phyloP scores from a whole-genome alignment of 2,888 invertebrate species.

The Drosophila dives region DNA sequence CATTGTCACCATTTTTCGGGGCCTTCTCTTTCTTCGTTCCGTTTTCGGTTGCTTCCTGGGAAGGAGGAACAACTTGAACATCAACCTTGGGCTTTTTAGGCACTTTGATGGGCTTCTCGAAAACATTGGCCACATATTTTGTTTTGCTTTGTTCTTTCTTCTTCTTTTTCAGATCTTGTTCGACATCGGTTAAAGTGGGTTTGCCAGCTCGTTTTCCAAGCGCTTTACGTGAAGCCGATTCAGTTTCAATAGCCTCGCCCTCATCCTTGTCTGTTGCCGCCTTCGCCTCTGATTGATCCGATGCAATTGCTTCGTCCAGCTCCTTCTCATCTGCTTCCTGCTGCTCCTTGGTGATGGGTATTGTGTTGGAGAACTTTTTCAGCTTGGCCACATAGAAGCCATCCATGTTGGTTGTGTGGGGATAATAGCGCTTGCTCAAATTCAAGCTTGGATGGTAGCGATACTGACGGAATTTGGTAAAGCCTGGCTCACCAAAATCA shows the following conservation, averaged over 20 bases:
- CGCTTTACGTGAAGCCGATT: constrained; percentile 48
- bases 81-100: constrained; percentile 56
- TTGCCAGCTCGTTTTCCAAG: constrained; percentile 82
- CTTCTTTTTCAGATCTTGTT: constrained; percentile 81
- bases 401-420: constrained; percentile 99
- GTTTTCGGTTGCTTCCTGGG: not conserved
- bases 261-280: constrained; percentile 32
- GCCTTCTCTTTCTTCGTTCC: not conserved
- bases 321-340: constrained; percentile 84
- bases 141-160: constrained; percentile 78
- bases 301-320: constrained; percentile 76
- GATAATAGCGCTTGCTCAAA: constrained; percentile 96
- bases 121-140: constrained; percentile 84
- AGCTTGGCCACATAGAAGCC: constrained; percentile 99
- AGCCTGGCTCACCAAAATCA: constrained; percentile 98
- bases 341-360: constrained; percentile 85
- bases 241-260: constrained; percentile 37
- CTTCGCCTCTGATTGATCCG: constrained; percentile 49
- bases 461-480: constrained; percentile 93
- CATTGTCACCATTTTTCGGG: constrained; percentile 10
- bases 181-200: constrained; percentile 76
- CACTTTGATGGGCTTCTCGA: constrained; percentile 82
- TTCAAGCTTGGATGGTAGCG: constrained; percentile 96
- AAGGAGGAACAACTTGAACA: not conserved
- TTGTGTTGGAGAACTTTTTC: constrained; percentile 96